phyloP scores from a whole-genome alignment of 2,797 vertebrate genomes.

The Rhincodon typus region DNA sequence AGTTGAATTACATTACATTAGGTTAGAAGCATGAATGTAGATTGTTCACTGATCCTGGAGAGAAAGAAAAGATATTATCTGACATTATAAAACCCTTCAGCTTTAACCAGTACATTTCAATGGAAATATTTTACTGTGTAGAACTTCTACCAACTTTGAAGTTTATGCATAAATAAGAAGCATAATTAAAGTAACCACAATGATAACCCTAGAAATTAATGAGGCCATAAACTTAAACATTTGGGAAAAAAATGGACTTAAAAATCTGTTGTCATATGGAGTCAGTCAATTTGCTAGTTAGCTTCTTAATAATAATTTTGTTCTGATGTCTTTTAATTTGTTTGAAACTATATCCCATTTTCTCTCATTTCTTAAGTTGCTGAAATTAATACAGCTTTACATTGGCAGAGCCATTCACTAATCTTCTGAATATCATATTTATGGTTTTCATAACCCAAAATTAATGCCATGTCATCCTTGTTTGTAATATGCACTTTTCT shows the following conservation, averaged over 20 bases:
- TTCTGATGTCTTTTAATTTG: not conserved
- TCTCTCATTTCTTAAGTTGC: not conserved
- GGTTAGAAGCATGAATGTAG: not conserved
- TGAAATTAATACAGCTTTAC: not conserved
- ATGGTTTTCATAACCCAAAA: not conserved
- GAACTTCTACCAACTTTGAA: not conserved
- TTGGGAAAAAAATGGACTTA: not conserved
- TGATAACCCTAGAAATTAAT: not conserved
- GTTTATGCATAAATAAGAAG: not conserved
- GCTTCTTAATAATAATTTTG: not conserved
- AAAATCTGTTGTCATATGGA: not conserved
- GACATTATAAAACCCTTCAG: not conserved
- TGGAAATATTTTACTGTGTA: not conserved
- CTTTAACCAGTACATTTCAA: not conserved
- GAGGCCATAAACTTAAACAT: not conserved
- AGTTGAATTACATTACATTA: not conserved
- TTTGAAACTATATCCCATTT: not conserved
- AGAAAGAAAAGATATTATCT: not conserved
- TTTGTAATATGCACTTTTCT: not conserved
- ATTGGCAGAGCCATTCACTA: not conserved
- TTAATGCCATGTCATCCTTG: not conserved
- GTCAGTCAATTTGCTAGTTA: not conserved
- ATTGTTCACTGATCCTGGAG: not conserved
- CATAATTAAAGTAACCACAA: not conserved
- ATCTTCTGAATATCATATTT: not conserved